Conservation (phyloP, 1,140 invertebrate species). For the Sweltsa coloradensis region DNA sequence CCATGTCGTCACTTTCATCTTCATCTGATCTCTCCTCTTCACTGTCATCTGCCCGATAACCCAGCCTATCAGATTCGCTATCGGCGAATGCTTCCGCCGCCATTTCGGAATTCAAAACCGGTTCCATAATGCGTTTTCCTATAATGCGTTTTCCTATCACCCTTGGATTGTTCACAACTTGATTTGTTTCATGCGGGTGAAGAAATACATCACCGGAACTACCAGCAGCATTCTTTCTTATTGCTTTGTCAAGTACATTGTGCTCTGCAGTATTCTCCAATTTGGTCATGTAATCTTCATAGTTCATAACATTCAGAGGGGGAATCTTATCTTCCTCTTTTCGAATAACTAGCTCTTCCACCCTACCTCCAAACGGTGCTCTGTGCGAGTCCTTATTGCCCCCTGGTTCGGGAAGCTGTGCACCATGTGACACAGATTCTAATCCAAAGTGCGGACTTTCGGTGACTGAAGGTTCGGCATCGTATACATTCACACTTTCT, state of each 20-base stretch:
- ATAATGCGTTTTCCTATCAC: not conserved
- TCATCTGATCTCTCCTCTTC: not conserved
- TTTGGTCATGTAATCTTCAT: no score
- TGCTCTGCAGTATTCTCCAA: no score
- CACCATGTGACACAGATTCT: no score
- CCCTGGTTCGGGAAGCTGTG: no score
- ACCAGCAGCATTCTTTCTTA: not conserved
- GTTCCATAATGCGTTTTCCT: not conserved
- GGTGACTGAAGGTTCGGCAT: no score
- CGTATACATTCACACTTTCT: no score
- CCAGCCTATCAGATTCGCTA: not conserved
- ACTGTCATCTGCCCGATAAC: slow-evolving; percentile 12
- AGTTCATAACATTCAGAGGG: no score
- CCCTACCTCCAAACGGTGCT: no score
- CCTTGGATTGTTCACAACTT: not conserved
- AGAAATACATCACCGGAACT: not conserved
- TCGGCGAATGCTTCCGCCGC: not conserved
- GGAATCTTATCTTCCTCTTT: no score
- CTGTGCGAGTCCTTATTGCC: no score
- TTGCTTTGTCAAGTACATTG: not conserved
- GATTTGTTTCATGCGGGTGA: not conserved
- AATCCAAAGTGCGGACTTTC: no score
- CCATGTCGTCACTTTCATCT: not conserved
- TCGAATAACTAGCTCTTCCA: no score
- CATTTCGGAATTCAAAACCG: not conserved